Evolutionary conservation across 2,888 invertebrate genomes (phyloP), one percentile per base, ranked within the genome.

Genomic region (Drosophila infuscata): DNA sequence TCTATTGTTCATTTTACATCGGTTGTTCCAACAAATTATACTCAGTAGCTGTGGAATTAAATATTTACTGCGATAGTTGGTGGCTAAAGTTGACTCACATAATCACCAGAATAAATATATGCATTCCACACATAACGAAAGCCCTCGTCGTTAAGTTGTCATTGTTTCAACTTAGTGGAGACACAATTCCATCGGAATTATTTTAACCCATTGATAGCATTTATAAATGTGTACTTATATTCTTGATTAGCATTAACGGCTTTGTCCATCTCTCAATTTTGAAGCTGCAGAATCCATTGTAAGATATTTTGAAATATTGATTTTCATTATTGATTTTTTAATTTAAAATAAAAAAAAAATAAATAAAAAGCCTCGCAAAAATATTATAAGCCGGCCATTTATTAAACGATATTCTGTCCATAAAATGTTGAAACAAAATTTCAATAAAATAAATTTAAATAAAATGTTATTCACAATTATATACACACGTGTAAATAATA

Each of bases 401-500:
- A 41, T 41, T 41, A 35, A 48, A 35, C 46, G 33, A 58, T 33
- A 36, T 46, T 32, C 8, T 1, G 15, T 36, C 0, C 20, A 30
- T 53, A 29, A 54, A 59, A 46, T 53, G 1, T 17, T 38, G 17
- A 46, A 30, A 17, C 4, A 1, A 43, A 36, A 15, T 74, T 4
- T 33, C 11, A 49, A 20, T 73, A n/a, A 58, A 11, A 29, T 43
- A 25, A 25, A 25, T 25, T 43, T 49, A 58, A 58, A 43, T 49
- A 38, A 29, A 59, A 38, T 51, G 0, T 20, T 25, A 46, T 15
- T 0, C 20, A 4, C 20, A 25, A 15, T 7, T 15, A 3, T 46
- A 3, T 46, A 3, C 20, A 43, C 12, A 12, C 20, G 12, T 46
- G 12, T 29, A 32, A n/a, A 46, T 58, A 46, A 57, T 25, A 25